Percentiles rank a stretch among this genome's conserved stretches.
These are phyloP conservation scores for Pavo muticus DNA, from an alignment of 2,113 vertebrate genomes.

Conservation along the genomic window DNA sequence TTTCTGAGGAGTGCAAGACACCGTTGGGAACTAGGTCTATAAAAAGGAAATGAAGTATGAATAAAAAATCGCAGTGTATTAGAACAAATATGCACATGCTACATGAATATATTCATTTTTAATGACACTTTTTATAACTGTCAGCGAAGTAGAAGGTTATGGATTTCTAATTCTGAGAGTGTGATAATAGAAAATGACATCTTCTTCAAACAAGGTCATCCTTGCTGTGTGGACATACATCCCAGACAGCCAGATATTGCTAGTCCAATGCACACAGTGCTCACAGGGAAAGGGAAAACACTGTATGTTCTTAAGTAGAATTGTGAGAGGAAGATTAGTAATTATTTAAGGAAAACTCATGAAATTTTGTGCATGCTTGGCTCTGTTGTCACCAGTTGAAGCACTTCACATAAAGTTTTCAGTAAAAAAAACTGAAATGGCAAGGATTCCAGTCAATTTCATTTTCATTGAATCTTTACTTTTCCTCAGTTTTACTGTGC, in stretches of 20 bases:
- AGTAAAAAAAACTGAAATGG: not conserved
- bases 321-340: not conserved
- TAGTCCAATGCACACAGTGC: not conserved
- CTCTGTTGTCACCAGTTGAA: not conserved
- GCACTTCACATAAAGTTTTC: not conserved
- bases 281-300: not conserved
- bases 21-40: not conserved
- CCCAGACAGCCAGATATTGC: not conserved
- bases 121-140: constrained; percentile 21
- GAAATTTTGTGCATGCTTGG: not conserved
- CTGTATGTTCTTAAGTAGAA: not conserved
- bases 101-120: not conserved
- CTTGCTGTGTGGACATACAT: rapidly evolving
- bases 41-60: constrained; percentile 25
- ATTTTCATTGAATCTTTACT: not conserved
- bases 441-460: not conserved
- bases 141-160: not conserved
- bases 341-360: not conserved
- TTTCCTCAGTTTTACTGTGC: not conserved
- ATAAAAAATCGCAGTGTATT: constrained; percentile 37
- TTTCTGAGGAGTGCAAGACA: not conserved
- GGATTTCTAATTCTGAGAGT: constrained; percentile 9
- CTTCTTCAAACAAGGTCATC: constrained; percentile 1
- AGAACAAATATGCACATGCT: not conserved
- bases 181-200: not conserved